Percentiles rank a stretch among this genome's conserved stretches.
Evolutionary conservation across 2,888 invertebrate genomes (phyloP).

Genomic region (Augochlorella aurata): DNA sequence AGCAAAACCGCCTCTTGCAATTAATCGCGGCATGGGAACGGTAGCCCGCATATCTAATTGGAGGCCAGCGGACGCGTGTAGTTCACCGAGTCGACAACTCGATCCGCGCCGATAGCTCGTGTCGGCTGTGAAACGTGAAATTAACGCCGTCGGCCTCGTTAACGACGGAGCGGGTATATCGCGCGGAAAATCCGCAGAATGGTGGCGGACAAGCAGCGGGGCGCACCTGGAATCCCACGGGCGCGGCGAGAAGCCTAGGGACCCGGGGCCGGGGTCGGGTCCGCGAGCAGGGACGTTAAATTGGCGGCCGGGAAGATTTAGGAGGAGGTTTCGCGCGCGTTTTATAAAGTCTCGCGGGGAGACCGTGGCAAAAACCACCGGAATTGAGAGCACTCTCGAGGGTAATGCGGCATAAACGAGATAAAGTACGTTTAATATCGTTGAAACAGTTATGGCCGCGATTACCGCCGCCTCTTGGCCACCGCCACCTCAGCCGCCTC

Average conservation of each 20-base stretch:
- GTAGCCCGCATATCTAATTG: slow-evolving; percentile 63
- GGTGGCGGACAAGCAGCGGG: neutral
- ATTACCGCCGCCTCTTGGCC: slow-evolving; percentile 49
- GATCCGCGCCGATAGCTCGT: slow-evolving; percentile 43
- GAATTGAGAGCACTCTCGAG: slow-evolving; percentile 49
- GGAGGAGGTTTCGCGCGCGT: slow-evolving; percentile 13
- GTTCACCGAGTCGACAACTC: slow-evolving; percentile 52
- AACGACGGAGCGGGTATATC: neutral
- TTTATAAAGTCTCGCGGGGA: slow-evolving; percentile 32
- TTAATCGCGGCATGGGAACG: slow-evolving; percentile 45
- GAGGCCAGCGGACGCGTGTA: slow-evolving; percentile 59
- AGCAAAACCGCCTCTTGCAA: slow-evolving; percentile 34
- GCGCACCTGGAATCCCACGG: neutral
- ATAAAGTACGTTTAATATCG: slow-evolving; percentile 64
- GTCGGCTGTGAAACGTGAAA: slow-evolving; percentile 49
- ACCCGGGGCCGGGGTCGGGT: too few relatives aligned
- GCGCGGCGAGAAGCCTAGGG: neutral
- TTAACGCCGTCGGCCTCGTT: slow-evolving; percentile 37
- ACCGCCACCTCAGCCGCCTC: slow-evolving; percentile 36
- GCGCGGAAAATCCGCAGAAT: slow-evolving; percentile 2
- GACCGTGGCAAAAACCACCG: slow-evolving; percentile 36
- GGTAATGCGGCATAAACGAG: slow-evolving; percentile 64
- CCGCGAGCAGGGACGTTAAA: slow-evolving; percentile 8
- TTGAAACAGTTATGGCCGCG: slow-evolving; percentile 57
- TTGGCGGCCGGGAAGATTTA: slow-evolving; percentile 29